Percentiles rank a stretch among this genome's conserved stretches.
Evolutionary conservation across 2,888 invertebrate genomes (phyloP).

Genomic region (Cephalotes varians): DNA sequence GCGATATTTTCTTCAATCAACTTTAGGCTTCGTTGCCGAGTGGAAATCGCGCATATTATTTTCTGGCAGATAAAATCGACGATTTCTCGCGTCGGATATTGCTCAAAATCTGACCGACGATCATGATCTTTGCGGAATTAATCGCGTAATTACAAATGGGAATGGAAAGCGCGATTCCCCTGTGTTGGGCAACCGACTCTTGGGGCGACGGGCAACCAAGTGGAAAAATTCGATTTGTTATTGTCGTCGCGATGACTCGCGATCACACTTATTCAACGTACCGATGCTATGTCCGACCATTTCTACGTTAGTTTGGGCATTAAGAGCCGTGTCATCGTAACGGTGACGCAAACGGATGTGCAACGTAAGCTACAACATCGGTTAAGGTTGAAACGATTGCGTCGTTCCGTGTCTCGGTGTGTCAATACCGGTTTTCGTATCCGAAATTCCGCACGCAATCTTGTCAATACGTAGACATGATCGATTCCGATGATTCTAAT

Average conservation of each 20-base stretch:
- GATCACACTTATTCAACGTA: constrained; percentile 7
- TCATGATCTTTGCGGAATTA: constrained; percentile 68
- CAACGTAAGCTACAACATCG: constrained; percentile 25
- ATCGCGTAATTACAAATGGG: constrained; percentile 69
- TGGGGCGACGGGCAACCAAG: neutral
- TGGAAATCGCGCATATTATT: constrained; percentile 6
- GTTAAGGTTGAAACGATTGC: constrained; percentile 30
- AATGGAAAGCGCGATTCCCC: constrained; percentile 74
- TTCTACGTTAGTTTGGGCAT: neutral
- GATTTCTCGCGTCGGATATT: constrained; percentile 28
- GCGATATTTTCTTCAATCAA: neutral
- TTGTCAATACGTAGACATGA: neutral
- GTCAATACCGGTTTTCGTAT: neutral
- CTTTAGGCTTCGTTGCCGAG: neutral
- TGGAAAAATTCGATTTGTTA: constrained; percentile 18
- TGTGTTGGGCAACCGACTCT: constrained; percentile 53
- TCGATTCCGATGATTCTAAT: neutral
- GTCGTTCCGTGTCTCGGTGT: constrained; percentile 2
- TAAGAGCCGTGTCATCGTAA: constrained; percentile 35
- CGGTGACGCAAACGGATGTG: constrained; percentile 33
- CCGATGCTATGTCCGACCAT: constrained; percentile 6
- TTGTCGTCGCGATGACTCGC: constrained; percentile 26
- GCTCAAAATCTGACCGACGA: constrained; percentile 47
- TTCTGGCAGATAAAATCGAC: neutral
- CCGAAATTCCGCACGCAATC: neutral